Evolutionary conservation across 2,113 vertebrate species (phyloP).

Genomic region (Daubentonia madagascariensis): DNA sequence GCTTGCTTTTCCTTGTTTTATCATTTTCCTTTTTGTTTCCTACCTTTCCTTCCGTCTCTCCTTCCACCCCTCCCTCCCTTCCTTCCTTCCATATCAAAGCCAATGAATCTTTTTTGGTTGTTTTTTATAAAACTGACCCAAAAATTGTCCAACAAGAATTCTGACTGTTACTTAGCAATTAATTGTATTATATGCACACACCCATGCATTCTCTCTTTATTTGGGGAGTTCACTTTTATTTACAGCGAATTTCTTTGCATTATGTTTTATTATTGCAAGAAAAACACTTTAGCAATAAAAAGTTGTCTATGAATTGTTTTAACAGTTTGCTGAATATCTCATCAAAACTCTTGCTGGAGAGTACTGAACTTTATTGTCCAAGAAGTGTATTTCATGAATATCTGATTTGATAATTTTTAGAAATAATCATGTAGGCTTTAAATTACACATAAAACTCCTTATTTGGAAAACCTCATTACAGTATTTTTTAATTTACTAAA

Average conservation of each 20-base stretch:
- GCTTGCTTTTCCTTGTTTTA: neutral
- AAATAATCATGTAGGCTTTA: neutral
- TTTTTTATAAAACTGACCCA: neutral
- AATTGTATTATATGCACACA: neutral
- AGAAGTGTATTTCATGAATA: neutral
- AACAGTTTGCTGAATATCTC: neutral
- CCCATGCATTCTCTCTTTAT: neutral
- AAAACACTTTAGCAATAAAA: neutral
- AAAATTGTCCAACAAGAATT: neutral
- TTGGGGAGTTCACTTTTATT: neutral
- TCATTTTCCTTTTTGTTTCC: neutral
- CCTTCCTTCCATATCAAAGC: neutral
- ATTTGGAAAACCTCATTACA: neutral
- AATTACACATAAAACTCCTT: neutral
- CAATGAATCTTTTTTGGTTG: neutral
- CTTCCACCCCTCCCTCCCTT: neutral
- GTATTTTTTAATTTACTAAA: neutral
- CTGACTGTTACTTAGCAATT: neutral
- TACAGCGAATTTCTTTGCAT: neutral
- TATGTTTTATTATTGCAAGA: neutral
- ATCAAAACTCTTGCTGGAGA: neutral
- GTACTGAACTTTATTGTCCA: neutral
- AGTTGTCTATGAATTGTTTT: neutral
- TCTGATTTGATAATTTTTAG: neutral
- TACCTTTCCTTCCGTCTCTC: fast-evolving